A percentile compares a stretch with the other conserved stretches of the same genome.
These are phyloP conservation scores for Leptinotarsa haldemani DNA, from an alignment of 2,888 invertebrate genomes.

Conservation along the genomic window DNA sequence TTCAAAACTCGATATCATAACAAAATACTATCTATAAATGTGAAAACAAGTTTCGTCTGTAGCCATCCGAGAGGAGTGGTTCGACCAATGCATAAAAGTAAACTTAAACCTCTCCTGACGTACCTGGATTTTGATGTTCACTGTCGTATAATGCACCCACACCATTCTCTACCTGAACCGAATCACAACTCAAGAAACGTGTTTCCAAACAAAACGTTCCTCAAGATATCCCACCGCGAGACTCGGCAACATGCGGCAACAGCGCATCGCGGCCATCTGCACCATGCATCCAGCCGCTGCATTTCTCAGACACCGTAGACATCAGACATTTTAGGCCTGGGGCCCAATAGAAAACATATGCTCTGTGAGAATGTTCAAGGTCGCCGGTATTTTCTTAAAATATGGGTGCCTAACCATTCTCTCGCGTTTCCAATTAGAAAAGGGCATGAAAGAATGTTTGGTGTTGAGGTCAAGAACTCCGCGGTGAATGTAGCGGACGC, in stretches of 20 bases:
- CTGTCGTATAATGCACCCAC: not conserved
- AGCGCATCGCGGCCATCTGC: not conserved
- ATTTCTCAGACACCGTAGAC: slow-evolving; percentile 23
- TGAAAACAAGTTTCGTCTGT: no score
- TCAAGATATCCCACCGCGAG: not conserved
- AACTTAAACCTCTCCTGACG: not conserved
- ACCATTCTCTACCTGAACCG: not conserved
- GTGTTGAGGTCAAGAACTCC: slow-evolving; percentile 35
- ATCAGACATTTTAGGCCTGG: slow-evolving; percentile 26
- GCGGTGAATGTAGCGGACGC: slow-evolving; percentile 20
- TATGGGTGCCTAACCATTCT: slow-evolving; percentile 22
- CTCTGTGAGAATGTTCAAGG: slow-evolving; percentile 33
- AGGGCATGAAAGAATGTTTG: slow-evolving; percentile 33
- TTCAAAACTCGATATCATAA: no score
- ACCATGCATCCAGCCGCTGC: slow-evolving; percentile 12
- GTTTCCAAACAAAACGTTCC: not conserved
- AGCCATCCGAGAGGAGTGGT: no score
- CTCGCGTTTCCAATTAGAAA: slow-evolving; percentile 22
- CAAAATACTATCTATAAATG: no score
- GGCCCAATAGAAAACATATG: slow-evolving; percentile 36
- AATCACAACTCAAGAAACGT: not conserved
- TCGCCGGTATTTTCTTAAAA: slow-evolving; percentile 27
- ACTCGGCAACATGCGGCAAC: not conserved
- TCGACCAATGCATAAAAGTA: no score
- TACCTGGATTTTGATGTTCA: not conserved